These are phyloP conservation scores for Drosophila pectinifera DNA, from an alignment of 1,140 invertebrate genomes.

Conservation along the genomic window DNA sequence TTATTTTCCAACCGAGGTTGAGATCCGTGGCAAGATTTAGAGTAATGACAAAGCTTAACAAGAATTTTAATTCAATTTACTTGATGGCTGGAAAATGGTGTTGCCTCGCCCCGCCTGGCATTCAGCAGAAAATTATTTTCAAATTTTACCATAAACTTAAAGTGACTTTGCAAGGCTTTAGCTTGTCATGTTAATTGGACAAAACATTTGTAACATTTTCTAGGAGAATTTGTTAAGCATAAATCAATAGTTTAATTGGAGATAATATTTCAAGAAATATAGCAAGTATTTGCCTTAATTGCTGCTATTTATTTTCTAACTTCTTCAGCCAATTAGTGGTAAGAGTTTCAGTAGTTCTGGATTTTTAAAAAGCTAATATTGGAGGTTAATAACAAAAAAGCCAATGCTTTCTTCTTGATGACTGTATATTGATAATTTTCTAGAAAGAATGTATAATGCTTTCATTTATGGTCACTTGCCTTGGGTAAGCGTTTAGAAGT, in stretches of 20 bases:
- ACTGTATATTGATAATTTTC: neutral
- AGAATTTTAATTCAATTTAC: conserved; percentile 52
- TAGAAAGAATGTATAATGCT: neutral
- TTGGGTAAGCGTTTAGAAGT: no score
- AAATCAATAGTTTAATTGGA: neutral
- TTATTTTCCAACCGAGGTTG: conserved; percentile 8
- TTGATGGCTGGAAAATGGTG: conserved; percentile 49
- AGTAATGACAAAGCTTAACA: conserved; percentile 44
- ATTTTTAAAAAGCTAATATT: neutral
- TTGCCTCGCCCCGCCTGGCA: conserved; percentile 11
- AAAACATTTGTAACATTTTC: conserved; percentile 2
- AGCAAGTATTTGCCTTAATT: neutral
- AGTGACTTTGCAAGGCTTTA: conserved; percentile 15
- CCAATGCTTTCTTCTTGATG: no score
- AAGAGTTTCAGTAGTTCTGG: no score
- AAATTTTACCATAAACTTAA: conserved; percentile 32
- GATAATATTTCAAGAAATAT: neutral
- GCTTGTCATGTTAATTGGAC: conserved; percentile 19
- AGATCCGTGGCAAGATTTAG: conserved; percentile 44
- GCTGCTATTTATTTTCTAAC: no score
- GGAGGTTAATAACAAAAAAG: no score
- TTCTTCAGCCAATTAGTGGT: no score
- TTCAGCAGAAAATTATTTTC: conserved; percentile 19
- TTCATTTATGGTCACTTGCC: neutral
- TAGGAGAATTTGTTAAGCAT: no score